Base-by-base conservation (phyloP, 2,113 vertebrate genomes). In the Mugil cephalus region DNA sequence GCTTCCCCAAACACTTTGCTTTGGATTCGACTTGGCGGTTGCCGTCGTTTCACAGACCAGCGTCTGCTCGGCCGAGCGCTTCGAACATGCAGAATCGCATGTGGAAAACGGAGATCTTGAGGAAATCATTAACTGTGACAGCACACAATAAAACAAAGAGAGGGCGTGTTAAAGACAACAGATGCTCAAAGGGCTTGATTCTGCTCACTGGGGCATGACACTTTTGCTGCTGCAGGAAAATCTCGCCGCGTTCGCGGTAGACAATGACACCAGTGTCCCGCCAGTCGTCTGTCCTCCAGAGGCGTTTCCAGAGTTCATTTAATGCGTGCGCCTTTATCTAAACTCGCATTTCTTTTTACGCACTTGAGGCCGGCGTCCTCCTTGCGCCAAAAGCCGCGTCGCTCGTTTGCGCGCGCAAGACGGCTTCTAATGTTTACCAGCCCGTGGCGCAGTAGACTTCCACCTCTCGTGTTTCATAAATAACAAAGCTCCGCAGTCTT, bases 121-220 rank as follows among this genome's bases (percentile, higher is more conserved):
- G 72, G 74, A 87, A 90, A 87, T 87, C 79, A 87, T 89, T 81
- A 85, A 85, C 78, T 77, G 82, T 77, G 80, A 80, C 56, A 21
- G 74, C 15, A 8, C 69, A 13, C 53, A 7, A 12, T 81, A 63
- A 84, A 86, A 84, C 76, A 82, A 86, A 80, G 80, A 67, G 59
- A 58, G 69, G 67, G 45, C 47, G 69, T 64, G 65, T 81, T 86
- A 64, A 79, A 86, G 79, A 79, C 86, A 85, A 84, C 88, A 89
- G 85, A 82, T 86, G 88, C 83, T 78, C 74, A 73, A 69, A 84
- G 83, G 83, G 74, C 83, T 87, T 83, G 79, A 85, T 65, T 88
- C 77, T 84, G 87, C 74, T 86, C 88, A 88, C 76, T 92, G 83
- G 88, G 89, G 83, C 78, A 43, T 87, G 83, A 74, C 76, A 69